Evolutionary conservation across 2,113 vertebrate genomes (phyloP).

Genomic region (Monopterus albus): DNA sequence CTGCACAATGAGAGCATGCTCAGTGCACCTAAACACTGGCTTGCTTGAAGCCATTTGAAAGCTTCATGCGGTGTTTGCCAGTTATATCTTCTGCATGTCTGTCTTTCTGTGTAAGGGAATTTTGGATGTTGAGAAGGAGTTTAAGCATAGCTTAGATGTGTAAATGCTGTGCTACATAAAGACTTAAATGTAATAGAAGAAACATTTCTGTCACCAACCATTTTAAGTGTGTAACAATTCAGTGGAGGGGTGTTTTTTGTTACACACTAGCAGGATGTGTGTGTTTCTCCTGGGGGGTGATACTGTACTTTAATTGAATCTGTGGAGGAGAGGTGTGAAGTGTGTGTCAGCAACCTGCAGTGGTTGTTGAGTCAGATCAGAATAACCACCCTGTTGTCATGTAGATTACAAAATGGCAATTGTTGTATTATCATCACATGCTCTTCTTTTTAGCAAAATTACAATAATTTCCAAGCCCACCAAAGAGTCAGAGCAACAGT

Average conservation of each 20-base stretch:
- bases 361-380: slow-evolving; percentile 38
- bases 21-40: background rate
- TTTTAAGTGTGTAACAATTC: slow-evolving; percentile 41
- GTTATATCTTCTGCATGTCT: slow-evolving; percentile 23
- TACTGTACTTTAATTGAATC: slow-evolving; percentile 64
- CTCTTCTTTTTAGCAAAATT: background rate
- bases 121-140: slow-evolving; percentile 31
- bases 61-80: background rate
- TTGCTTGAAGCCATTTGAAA: slow-evolving; percentile 21
- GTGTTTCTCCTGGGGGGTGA: slow-evolving; percentile 43
- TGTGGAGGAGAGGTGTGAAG: slow-evolving; percentile 64
- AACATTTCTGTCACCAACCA: slow-evolving; percentile 22
- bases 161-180: slow-evolving; percentile 36
- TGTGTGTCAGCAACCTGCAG: slow-evolving; percentile 45
- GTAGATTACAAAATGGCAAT: background rate
- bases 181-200: slow-evolving; percentile 13
- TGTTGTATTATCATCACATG: background rate
- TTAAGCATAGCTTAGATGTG: slow-evolving; percentile 30
- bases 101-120: slow-evolving; percentile 34
- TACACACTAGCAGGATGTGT: background rate
- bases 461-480: too few species aligned
- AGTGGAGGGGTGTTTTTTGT: slow-evolving; percentile 2
- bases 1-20: slow-evolving; percentile 5
- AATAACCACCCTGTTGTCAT: slow-evolving; percentile 6
- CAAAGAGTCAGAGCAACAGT: too few species aligned